Percentiles rank a stretch among this genome's conserved stretches.
Conservation (phyloP, 2,797 vertebrate genomes). For the Characodon lateralis region DNA sequence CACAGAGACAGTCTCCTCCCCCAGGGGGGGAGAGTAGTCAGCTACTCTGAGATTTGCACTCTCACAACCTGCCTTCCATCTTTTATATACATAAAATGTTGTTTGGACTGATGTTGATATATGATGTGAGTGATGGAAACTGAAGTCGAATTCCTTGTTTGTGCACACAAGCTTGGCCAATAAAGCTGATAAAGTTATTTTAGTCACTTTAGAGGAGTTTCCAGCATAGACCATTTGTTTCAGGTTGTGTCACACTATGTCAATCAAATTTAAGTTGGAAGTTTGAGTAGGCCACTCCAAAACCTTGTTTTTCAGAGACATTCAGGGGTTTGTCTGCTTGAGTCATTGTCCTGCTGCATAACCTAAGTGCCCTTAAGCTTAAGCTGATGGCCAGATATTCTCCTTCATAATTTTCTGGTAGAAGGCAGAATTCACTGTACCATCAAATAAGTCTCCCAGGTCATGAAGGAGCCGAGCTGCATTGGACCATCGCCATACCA, state of each 20-base stretch:
- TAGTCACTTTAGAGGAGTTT: neutral
- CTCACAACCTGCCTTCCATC: too few relatives aligned
- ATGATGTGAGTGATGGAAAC: too few relatives aligned
- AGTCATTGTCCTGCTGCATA: neutral
- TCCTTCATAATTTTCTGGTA: neutral
- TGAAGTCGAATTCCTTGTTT: too few relatives aligned
- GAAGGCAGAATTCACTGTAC: neutral
- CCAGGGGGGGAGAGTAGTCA: too few relatives aligned
- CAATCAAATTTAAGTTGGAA: neutral
- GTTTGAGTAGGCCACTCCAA: neutral
- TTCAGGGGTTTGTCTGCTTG: neutral
- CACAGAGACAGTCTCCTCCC: too few relatives aligned
- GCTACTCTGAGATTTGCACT: too few relatives aligned
- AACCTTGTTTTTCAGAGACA: neutral
- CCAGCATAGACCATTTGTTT: neutral
- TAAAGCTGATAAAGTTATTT: neutral
- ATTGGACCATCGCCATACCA: neutral
- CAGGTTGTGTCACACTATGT: neutral
- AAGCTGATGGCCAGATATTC: neutral
- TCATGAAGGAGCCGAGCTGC: neutral
- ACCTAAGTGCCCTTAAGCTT: neutral
- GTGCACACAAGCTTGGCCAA: too few relatives aligned
- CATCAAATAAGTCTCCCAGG: neutral
- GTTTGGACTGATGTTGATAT: too few relatives aligned
- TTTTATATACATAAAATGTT: too few relatives aligned